A percentile compares a stretch with the other conserved stretches of the same genome.
Conservation (phyloP, 1,140 invertebrate species). For the Cydia strobilella region DNA sequence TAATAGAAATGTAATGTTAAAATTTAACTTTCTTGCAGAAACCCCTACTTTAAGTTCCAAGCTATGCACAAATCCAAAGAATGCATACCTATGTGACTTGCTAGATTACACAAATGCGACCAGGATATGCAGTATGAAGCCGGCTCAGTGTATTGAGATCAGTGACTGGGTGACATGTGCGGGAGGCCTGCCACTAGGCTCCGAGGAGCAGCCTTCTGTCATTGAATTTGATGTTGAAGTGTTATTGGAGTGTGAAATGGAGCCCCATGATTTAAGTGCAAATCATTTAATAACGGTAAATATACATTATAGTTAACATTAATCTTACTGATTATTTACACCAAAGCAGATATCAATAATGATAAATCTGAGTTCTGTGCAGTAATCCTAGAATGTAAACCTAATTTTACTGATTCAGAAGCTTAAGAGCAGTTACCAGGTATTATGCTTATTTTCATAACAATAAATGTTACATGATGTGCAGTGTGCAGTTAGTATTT, state of each 20-base stretch:
- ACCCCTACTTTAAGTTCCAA: conserved; percentile 72
- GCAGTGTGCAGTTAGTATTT: no score
- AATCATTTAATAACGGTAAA: conserved; percentile 39
- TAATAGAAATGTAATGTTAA: no score
- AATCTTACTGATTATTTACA: background rate
- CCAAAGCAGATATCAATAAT: background rate
- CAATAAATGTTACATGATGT: no score
- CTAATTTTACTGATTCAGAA: no score
- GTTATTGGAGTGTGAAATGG: conserved; percentile 75
- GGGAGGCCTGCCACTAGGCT: conserved; percentile 65
- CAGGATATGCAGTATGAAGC: conserved; percentile 74
- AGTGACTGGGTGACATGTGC: conserved; percentile 71
- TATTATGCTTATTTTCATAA: no score
- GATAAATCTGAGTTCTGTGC: no score
- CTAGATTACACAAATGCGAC: conserved; percentile 70
- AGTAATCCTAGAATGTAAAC: no score
- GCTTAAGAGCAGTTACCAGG: no score
- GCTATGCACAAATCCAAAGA: conserved; percentile 71
- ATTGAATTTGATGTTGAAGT: conserved; percentile 69
- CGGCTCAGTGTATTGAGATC: conserved; percentile 67
- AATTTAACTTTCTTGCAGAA: conserved; percentile 55
- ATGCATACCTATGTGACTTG: conserved; percentile 74
- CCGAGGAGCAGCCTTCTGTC: conserved; percentile 51
- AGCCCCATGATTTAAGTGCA: conserved; percentile 61
- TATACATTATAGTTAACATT: conserved; percentile 4